Base-by-base conservation (phyloP, 2,113 vertebrate genomes). In the Cololabis saira region DNA sequence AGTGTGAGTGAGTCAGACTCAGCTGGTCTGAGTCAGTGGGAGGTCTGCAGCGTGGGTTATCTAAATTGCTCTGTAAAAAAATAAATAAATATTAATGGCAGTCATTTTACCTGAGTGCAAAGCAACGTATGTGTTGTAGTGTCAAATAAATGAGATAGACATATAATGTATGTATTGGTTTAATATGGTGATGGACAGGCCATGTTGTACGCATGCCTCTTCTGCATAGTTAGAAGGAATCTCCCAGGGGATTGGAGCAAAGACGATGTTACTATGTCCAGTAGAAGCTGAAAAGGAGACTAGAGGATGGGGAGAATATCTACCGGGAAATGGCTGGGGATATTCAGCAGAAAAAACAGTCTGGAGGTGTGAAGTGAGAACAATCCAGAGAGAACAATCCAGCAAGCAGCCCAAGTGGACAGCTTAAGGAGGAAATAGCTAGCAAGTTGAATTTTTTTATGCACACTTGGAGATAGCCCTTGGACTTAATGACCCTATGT, bases 1-100 rank as follows among this genome's bases (percentile, higher is more conserved):
- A 49, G 27, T 55, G 79, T 67, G 74, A 74, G 74, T 84, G 76
- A 89, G 65, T 84, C 85, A 84, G 60, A 57, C 72, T 87, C 66
- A 76, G 85, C 77, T 83, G 81, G 69, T 67, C 78, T 75, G 52
- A 69, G 67, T 79, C 77, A 79, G 81, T 40, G 61, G 79, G 78
- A 82, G 75, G 74, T 60, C 71, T 74, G 82, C 73, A 71, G 61
- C 22, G 76, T 57, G 60, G 48, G 62, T 55, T 51, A 76, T 82
- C 71, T 76, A 70, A 74, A 84, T 82, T 86, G 74, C 56, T 33
- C 63, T 48, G 40, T 2, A 33, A 45, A 41, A n/a, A n/a, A n/a
- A n/a, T n/a, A n/a, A n/a, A n/a, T n/a, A n/a, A n/a, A n/a, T n/a
- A n/a, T n/a, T n/a, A n/a, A n/a, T n/a, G n/a, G n/a, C n/a, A n/a